These are phyloP conservation scores for Alectura lathami DNA, from an alignment of 2,113 vertebrate genomes.

Conservation along the genomic window DNA sequence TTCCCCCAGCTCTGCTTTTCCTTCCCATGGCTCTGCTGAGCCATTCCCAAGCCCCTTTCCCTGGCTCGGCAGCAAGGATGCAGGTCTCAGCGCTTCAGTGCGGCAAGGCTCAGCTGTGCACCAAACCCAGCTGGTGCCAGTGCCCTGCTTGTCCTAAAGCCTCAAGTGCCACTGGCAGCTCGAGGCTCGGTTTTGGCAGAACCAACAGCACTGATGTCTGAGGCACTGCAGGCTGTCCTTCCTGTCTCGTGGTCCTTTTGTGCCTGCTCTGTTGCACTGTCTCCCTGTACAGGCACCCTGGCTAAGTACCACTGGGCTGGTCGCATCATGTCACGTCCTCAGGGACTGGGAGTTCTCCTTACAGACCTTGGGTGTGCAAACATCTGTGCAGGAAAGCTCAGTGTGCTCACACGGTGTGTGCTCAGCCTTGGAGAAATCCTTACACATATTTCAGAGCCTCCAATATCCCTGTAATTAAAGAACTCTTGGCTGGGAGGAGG, in stretches of 20 bases:
- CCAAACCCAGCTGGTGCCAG: not conserved
- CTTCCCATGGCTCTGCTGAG: not conserved
- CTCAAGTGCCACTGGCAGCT: not conserved
- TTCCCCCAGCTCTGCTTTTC: not conserved
- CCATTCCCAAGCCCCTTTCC: not conserved
- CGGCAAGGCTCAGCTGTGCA: not conserved
- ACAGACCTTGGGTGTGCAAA: rapidly evolving
- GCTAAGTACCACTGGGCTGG: not conserved
- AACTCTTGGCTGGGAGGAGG: not conserved
- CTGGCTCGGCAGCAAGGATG: not conserved
- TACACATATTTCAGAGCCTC: not conserved
- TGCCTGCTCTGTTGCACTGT: not conserved
- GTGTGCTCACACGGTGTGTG: rapidly evolving
- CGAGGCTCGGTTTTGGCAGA: not conserved
- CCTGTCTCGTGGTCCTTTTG: not conserved
- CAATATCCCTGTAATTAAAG: rapidly evolving
- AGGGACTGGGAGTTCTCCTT: not conserved
- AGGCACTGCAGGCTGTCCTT: not conserved
- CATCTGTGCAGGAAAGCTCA: not conserved
- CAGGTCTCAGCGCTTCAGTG: not conserved
- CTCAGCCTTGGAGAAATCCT: not conserved
- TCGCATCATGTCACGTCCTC: rapidly evolving
- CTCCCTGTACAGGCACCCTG: not conserved
- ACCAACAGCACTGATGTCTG: not conserved
- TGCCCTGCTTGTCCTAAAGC: not conserved